These are phyloP conservation scores for Eupithecia abbreviata DNA, from an alignment of 2,888 invertebrate genomes.

Conservation along the genomic window DNA sequence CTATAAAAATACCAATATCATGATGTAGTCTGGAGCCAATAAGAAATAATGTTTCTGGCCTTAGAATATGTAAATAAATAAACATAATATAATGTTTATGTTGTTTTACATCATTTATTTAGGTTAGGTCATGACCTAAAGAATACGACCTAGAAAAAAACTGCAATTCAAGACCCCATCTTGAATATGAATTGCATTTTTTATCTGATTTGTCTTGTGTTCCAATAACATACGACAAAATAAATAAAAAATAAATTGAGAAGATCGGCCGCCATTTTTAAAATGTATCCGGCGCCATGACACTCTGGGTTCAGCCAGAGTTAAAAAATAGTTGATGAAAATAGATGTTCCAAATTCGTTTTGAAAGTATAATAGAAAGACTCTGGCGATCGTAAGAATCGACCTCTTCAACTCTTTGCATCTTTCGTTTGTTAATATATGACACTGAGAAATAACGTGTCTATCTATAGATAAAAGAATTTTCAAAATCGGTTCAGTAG, in stretches of 20 bases:
- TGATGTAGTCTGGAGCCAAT: background rate
- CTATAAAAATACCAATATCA: conserved; percentile 1
- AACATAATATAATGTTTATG: background rate
- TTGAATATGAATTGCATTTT: background rate
- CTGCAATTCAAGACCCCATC: too few relatives aligned
- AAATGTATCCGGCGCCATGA: background rate
- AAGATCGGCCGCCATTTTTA: background rate
- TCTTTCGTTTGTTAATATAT: too few relatives aligned
- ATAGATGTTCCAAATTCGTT: background rate
- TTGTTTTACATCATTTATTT: background rate
- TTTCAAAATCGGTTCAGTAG: too few relatives aligned
- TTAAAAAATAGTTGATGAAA: too few relatives aligned
- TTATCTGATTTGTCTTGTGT: background rate
- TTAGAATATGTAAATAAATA: conserved; percentile 4
- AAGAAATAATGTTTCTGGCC: background rate
- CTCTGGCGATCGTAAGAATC: too few relatives aligned
- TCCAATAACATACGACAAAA: background rate
- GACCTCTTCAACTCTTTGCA: too few relatives aligned
- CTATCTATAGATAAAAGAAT: too few relatives aligned
- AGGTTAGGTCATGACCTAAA: conserved; percentile 1
- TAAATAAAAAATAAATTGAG: background rate
- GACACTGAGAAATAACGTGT: too few relatives aligned
- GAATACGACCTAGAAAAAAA: too few relatives aligned
- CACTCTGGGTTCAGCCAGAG: background rate
- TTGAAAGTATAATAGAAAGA: too few relatives aligned